Conservation (phyloP, 2,113 vertebrate species). For the Sardina pilchardus region DNA sequence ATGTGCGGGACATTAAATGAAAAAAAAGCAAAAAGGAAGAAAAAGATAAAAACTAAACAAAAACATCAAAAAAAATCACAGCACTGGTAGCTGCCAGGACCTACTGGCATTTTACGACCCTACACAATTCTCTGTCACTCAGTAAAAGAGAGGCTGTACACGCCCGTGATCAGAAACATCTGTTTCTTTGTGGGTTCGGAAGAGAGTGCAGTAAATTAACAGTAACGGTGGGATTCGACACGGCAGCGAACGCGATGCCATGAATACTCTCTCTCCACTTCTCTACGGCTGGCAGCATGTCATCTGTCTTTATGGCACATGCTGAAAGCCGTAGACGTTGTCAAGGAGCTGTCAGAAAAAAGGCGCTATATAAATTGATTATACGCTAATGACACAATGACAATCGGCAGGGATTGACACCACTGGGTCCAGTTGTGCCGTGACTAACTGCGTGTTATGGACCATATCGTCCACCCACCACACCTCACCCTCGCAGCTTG, state of each 20-base stretch:
- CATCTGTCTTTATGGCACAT: background rate
- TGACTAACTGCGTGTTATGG: background rate
- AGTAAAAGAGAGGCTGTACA: conserved; percentile 54
- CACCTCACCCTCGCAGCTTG: background rate
- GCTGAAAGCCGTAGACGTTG: background rate
- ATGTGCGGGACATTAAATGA: conserved; percentile 20
- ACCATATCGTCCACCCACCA: background rate
- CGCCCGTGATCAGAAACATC: conserved; percentile 57
- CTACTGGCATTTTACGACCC: conserved; percentile 57
- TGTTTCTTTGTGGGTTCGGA: conserved; percentile 46
- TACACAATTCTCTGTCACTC: conserved; percentile 54
- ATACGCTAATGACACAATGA: background rate
- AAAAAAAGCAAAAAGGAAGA: background rate
- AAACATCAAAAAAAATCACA: conserved; percentile 39
- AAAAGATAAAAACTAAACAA: conserved; percentile 36
- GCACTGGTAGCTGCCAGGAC: conserved; percentile 52
- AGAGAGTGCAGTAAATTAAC: conserved; percentile 40
- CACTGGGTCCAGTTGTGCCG: conserved; percentile 17
- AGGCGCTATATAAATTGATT: background rate
- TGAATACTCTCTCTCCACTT: background rate
- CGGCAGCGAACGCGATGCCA: background rate
- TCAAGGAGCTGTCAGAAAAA: background rate
- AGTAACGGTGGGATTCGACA: conserved; percentile 38
- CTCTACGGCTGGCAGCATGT: background rate
- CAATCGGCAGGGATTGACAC: background rate